phyloP scores from a whole-genome alignment of 1,140 invertebrate species.

The Belonocnema kinseyi region DNA sequence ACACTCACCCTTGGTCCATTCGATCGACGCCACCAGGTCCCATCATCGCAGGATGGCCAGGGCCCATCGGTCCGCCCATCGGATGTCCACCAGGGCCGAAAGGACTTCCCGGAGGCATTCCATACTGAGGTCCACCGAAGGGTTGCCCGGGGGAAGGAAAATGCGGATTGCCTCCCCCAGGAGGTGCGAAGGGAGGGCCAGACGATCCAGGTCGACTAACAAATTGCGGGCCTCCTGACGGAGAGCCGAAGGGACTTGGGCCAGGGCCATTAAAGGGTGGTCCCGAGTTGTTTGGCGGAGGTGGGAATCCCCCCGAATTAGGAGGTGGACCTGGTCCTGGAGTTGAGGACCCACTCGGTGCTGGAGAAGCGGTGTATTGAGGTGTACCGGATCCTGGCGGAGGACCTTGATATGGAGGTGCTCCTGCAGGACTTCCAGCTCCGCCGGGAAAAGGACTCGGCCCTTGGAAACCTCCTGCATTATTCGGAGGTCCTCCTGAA shows the following conservation, averaged over 20 bases:
- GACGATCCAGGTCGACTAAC: constrained; percentile 82
- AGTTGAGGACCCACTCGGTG: constrained; percentile 85
- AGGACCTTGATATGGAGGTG: constrained; percentile 80
- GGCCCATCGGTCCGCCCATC: constrained; percentile 79
- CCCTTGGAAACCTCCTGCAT: constrained; percentile 77
- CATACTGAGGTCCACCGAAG: constrained; percentile 80
- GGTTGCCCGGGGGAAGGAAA: constrained; percentile 81
- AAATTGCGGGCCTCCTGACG: constrained; percentile 79
- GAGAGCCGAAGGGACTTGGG: constrained; percentile 80
- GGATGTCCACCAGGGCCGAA: constrained; percentile 80
- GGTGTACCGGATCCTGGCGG: constrained; percentile 84
- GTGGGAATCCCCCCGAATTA: constrained; percentile 79
- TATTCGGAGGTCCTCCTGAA: constrained; percentile 77
- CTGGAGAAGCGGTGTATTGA: constrained; percentile 85
- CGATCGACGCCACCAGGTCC: constrained; percentile 82
- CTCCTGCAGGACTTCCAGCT: constrained; percentile 80
- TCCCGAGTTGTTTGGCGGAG: constrained; percentile 79
- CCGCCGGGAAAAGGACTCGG: constrained; percentile 80
- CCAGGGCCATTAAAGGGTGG: constrained; percentile 82
- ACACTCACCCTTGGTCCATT: constrained; percentile 83
- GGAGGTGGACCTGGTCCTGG: constrained; percentile 81
- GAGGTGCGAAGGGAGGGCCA: constrained; percentile 81
- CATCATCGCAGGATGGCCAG: constrained; percentile 81
- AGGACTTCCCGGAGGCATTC: constrained; percentile 82
- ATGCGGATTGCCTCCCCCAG: constrained; percentile 79